Evolutionary conservation across 2,888 invertebrate genomes (phyloP).

Genomic region (Oconnorella tubifera): DNA sequence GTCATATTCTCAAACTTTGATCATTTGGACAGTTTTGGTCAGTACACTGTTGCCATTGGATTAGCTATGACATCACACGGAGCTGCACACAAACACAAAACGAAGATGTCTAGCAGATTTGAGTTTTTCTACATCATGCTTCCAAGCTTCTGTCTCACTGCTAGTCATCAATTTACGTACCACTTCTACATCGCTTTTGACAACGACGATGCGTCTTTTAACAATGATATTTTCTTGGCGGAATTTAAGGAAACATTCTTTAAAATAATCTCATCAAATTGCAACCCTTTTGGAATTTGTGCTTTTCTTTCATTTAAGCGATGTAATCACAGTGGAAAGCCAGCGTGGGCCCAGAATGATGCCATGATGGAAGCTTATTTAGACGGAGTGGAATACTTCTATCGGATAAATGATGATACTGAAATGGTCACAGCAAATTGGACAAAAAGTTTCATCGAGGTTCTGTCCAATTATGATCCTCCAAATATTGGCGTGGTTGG

Average conservation of each 20-base stretch:
- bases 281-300: conserved; percentile 3
- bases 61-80: no score
- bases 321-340: conserved; percentile 29
- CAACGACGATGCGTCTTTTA: conserved; percentile 15
- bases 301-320: conserved; percentile 25
- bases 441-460: conserved; percentile 27
- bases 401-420: conserved; percentile 31
- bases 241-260: conserved; percentile 12
- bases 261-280: not conserved
- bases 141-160: conserved; percentile 27
- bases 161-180: conserved; percentile 18
- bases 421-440: conserved; percentile 23
- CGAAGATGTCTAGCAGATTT: no score
- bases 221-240: not conserved
- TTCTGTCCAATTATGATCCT: conserved; percentile 20
- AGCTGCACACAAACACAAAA: no score
- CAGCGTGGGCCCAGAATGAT: conserved; percentile 38
- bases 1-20: no score
- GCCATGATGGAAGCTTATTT: conserved; percentile 37
- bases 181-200: conserved; percentile 28
- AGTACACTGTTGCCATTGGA: no score
- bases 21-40: no score
- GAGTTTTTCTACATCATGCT: conserved; percentile 25
- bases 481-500: conserved; percentile 36
- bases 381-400: conserved; percentile 23